Base-by-base conservation (phyloP, 1,140 invertebrate genomes). In the Heliconius congener region DNA sequence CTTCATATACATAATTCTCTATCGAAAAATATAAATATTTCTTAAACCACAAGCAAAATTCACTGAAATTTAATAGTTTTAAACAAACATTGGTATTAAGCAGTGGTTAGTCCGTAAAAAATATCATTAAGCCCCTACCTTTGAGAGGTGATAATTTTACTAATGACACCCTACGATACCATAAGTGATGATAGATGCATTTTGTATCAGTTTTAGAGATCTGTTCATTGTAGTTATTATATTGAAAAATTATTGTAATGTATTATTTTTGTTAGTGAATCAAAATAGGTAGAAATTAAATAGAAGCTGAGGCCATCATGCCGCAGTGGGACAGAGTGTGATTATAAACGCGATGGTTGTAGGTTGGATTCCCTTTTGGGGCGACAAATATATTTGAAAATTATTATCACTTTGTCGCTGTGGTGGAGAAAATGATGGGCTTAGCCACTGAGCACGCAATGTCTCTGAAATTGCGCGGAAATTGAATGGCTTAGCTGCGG, bases 51-150 rank as follows among this genome's bases (percentile, higher is more conserved):
- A 78, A 76, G n/a, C 71, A 42, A 80, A 66, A 39, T 52, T 81
- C 78, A 81, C 83, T 78, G 83, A 83, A 84, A 82, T 72, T 81
- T 90, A 91, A 91, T 89, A 91, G 90, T 89, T 88, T 93, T 92
- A 92, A 92, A 93, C 91, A 93, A 93, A 93, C 91, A 93, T 88
- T 88, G 85, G 77, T 87, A 88, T 88, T 90, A 90, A 71, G 74
- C 60, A 55, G 81, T 76, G 72, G 82, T 52, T 42, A 23, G 71
- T 76, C 9, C 71, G 79, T 81, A 91, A 91, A 91, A 91, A 90
- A 89, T 86, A 90, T 88, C 87, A 90, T 92, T 91, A 92, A 85
- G 82, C 70, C 79, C 9, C 23, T 30, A 11, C 11, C 9, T 66
- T 66, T 66, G 27, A 78, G 70, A 90, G 85, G 88, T 89, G 90